Evolutionary conservation across 2,113 vertebrate species (phyloP), one percentile per base, ranked within the genome.

Genomic region (Hemibagrus wyckioides): DNA sequence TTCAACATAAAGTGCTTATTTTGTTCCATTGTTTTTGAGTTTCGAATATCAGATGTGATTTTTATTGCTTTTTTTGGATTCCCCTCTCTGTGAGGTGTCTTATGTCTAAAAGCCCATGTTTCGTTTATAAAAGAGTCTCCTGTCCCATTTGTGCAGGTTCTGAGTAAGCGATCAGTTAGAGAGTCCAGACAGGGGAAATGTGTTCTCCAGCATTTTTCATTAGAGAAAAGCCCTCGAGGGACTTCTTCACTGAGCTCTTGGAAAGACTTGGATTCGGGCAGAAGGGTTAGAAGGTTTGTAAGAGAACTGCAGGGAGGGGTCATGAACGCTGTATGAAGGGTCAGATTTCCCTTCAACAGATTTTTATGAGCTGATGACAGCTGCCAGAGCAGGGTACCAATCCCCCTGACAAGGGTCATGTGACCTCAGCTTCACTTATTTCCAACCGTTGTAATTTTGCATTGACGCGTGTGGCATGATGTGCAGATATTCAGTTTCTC

Each of bases 311-410:
- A 82, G 81, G 79, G 84, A 87, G 76, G 61, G 52, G 36, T 44
- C 11, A 79, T 81, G 30, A 15, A 39, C 0, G 61, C 44, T 81
- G 19, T 73, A 73, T 76, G 59, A 63, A 57, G 82, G 88, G 69
- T 94, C 89, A 30, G 90, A 89, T 94, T 94, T 93, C 94, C 91
- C 84, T 81, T 77, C 79, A 91, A 86, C 84, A 90, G 90, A 92
- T 91, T 33, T 91, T 89, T 88, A 90, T 36, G 85, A 91, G 90
- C 88, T 86, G 92, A 90, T 90, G 93, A 94, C 93, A 94, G 92
- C 90, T 93, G 93, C 89, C 91, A 85, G 91, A 92, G 92, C 90
- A 91, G 88, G n/a, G 83, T 33, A 75, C 86, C 91, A 90, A 93
- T 89, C 90, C 89, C 87, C 84, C 73, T 83, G 87, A 88, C 54